Percentiles rank a stretch among this genome's conserved stretches.
These are phyloP conservation scores for Drosophila testacea DNA, from an alignment of 2,888 invertebrate species.

Conservation along the genomic window DNA sequence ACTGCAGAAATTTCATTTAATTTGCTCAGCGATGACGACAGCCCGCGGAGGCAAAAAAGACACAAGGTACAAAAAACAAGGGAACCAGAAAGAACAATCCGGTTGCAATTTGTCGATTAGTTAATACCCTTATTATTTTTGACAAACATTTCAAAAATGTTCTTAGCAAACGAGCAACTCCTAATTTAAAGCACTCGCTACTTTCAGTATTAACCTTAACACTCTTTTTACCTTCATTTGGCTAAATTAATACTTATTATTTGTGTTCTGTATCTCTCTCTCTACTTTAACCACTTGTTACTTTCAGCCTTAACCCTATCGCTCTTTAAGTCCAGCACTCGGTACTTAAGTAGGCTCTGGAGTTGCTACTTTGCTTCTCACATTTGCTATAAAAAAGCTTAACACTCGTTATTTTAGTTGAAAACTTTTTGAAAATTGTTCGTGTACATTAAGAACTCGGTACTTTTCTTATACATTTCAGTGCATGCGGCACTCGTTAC, in stretches of 20 bases:
- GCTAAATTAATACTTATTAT: too few relatives aligned
- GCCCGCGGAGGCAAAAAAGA: slow-evolving; percentile 23
- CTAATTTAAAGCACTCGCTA: too few relatives aligned
- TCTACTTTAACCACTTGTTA: background rate
- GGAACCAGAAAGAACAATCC: background rate
- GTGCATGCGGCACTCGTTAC: background rate
- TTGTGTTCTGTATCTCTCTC: too few relatives aligned
- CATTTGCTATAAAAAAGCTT: too few relatives aligned
- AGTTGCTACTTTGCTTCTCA: background rate
- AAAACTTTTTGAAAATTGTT: too few relatives aligned
- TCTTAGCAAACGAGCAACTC: too few relatives aligned
- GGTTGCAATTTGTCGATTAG: background rate
- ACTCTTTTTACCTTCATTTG: too few relatives aligned
- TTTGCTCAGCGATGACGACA: slow-evolving; percentile 72
- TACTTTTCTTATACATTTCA: background rate
- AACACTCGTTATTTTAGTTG: background rate
- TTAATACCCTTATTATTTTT: slow-evolving; percentile 4
- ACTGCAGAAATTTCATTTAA: slow-evolving; percentile 84
- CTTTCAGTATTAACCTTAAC: too few relatives aligned
- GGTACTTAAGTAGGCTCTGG: too few relatives aligned
- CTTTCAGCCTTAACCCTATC: background rate
- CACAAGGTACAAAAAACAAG: background rate
- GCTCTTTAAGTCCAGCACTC: too few relatives aligned
- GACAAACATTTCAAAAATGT: too few relatives aligned
- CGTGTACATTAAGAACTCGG: background rate